Conservation (phyloP, 2,888 invertebrate genomes). For the Bedellia somnulentella region DNA sequence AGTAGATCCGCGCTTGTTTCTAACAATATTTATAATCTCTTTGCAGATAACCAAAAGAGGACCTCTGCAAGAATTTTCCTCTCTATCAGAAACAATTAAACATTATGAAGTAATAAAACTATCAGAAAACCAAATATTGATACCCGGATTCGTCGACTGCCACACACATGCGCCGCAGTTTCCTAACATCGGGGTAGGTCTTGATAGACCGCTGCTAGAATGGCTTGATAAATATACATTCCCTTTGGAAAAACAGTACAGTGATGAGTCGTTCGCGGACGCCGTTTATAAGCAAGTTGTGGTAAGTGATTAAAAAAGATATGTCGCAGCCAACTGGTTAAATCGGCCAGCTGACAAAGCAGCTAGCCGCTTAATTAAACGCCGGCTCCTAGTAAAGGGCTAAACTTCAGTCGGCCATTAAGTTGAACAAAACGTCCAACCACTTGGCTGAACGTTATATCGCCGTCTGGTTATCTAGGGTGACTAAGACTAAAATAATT, state of each 20-base stretch:
- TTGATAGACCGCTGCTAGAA: constrained; percentile 76
- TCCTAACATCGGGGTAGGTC: constrained; percentile 81
- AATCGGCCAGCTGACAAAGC: no score
- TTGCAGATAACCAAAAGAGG: constrained; percentile 30
- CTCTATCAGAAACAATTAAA: constrained; percentile 13
- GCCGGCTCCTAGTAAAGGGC: no score
- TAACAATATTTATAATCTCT: no score
- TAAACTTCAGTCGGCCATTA: no score
- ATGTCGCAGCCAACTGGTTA: no score
- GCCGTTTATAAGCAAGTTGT: constrained; percentile 76
- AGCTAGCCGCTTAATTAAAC: no score
- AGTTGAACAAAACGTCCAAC: no score
- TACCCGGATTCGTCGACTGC: constrained; percentile 87
- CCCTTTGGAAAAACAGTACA: constrained; percentile 76
- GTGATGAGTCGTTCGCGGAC: constrained; percentile 67
- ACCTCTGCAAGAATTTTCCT: constrained; percentile 18
- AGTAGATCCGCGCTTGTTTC: no score
- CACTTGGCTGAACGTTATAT: no score
- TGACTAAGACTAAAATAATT: no score
- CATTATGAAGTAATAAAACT: constrained; percentile 20
- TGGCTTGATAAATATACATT: constrained; percentile 88
- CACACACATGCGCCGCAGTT: constrained; percentile 91
- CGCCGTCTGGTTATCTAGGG: no score
- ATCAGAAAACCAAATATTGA: constrained; percentile 65
- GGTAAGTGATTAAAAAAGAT: no score